These are phyloP conservation scores for Bruchidius siliquastri DNA, from an alignment of 2,888 invertebrate species.

Conservation along the genomic window DNA sequence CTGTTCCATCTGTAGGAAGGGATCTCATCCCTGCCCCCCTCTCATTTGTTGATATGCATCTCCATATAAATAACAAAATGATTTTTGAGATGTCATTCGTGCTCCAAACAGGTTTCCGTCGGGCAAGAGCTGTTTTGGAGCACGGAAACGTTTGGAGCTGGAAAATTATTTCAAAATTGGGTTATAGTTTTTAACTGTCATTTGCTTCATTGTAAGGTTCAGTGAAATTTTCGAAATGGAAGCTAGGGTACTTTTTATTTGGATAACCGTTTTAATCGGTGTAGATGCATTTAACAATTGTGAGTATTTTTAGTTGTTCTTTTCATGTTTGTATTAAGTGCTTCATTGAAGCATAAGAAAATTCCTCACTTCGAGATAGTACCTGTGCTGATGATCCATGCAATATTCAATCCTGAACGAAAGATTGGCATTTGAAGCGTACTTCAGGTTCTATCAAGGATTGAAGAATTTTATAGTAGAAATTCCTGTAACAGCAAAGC, in stretches of 20 bases:
- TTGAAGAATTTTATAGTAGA: no score
- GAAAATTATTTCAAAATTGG: neutral
- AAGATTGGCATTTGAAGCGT: no score
- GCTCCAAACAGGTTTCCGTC: slow-evolving; percentile 19
- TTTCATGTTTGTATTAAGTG: neutral
- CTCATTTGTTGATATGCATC: slow-evolving; percentile 4
- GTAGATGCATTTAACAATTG: slow-evolving; percentile 34
- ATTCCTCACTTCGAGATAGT: no score
- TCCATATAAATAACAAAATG: slow-evolving; percentile 25
- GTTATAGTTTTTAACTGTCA: no score
- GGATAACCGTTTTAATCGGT: slow-evolving; percentile 23
- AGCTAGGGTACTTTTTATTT: slow-evolving; percentile 16
- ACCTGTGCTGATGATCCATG: no score
- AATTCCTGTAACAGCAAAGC: no score
- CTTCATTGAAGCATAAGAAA: no score
- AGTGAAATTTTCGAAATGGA: slow-evolving; percentile 18
- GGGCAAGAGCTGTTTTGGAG: slow-evolving; percentile 16
- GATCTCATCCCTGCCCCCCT: slow-evolving; percentile 28
- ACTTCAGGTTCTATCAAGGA: no score
- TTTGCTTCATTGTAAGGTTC: neutral
- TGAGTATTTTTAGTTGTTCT: slow-evolving; percentile 25
- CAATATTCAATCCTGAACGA: no score
- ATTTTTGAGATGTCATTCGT: slow-evolving; percentile 18
- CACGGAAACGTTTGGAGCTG: slow-evolving; percentile 8
- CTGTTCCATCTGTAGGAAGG: slow-evolving; percentile 28